phyloP scores from a whole-genome alignment of 92 coral and sea anemone genomes.

The Epizoanthus rinbou region DNA sequence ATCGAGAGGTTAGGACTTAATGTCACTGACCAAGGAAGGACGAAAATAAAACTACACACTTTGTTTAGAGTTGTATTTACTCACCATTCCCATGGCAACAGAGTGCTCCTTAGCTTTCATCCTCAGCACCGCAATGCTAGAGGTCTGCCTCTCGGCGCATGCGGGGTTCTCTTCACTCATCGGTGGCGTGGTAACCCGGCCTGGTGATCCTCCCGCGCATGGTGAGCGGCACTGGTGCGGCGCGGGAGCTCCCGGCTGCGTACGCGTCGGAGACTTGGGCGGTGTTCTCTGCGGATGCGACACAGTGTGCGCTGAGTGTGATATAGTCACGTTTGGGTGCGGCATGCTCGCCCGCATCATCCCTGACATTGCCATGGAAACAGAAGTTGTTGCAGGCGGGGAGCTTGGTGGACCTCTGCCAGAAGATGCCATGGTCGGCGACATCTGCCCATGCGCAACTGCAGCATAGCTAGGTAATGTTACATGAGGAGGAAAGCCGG shows the following conservation, averaged over 20 bases:
- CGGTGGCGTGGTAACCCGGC: constrained; percentile 68
- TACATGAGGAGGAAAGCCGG: constrained; percentile 85
- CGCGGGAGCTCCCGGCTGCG: constrained; percentile 64
- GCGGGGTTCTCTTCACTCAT: constrained; percentile 72
- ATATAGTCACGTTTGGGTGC: constrained; percentile 90
- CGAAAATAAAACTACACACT: no score
- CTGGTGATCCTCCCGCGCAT: constrained; percentile 71
- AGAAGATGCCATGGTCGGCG: constrained; percentile 70
- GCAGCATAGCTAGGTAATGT: constrained; percentile 81
- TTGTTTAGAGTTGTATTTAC: constrained; percentile 33
- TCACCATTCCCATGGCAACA: constrained; percentile 95
- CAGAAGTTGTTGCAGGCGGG: constrained; percentile 73
- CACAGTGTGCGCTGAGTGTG: constrained; percentile 53
- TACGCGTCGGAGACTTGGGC: constrained; percentile 65
- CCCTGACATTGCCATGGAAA: constrained; percentile 79
- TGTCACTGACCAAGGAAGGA: no score
- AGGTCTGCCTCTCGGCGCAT: constrained; percentile 82
- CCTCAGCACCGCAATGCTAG: constrained; percentile 89
- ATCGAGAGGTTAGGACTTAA: no score
- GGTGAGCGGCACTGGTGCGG: constrained; percentile 88
- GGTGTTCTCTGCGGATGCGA: constrained; percentile 73
- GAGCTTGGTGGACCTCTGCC: constrained; percentile 84
- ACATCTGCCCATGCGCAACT: constrained; percentile 74
- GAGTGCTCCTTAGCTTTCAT: constrained; percentile 98
- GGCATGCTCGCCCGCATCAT: constrained; percentile 72